A percentile compares a stretch with the other conserved stretches of the same genome.
These are phyloP conservation scores for Geothlypis trichas DNA, from an alignment of 2,113 vertebrate species.

Conservation along the genomic window DNA sequence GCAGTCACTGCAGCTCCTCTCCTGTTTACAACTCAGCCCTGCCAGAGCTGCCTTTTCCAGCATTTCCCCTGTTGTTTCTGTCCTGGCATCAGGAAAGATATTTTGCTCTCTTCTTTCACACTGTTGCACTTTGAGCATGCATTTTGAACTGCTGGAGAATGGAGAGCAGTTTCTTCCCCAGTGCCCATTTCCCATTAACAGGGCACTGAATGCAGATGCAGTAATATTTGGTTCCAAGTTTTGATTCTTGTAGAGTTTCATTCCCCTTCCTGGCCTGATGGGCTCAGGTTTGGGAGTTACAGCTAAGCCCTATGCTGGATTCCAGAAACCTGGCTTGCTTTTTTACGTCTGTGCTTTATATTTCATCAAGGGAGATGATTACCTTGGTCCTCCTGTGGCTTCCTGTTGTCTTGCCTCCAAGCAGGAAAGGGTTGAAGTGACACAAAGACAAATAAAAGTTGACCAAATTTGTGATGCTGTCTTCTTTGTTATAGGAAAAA, in stretches of 20 bases:
- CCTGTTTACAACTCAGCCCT: background rate
- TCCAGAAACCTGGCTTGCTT: background rate
- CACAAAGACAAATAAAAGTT: background rate
- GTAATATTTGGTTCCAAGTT: background rate
- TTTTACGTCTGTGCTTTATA: background rate
- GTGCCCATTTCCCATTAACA: background rate
- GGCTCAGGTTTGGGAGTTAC: background rate
- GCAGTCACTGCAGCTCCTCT: background rate
- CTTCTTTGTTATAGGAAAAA: background rate
- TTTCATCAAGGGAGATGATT: background rate
- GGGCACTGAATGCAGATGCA: background rate
- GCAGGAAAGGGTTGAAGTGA: background rate
- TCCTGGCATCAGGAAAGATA: background rate
- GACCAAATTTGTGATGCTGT: background rate
- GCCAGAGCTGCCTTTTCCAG: background rate
- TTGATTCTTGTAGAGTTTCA: background rate
- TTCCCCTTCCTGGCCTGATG: background rate
- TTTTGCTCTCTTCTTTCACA: background rate
- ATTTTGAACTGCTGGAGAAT: background rate
- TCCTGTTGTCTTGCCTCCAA: background rate
- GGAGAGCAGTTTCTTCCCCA: background rate
- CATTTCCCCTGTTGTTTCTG: rapidly evolving
- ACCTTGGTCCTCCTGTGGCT: background rate
- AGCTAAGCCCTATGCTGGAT: background rate
- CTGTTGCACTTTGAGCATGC: background rate